A percentile compares a stretch with the other conserved stretches of the same genome.
Evolutionary conservation across 2,113 vertebrate genomes (phyloP).

Genomic region (Centropristis striata): DNA sequence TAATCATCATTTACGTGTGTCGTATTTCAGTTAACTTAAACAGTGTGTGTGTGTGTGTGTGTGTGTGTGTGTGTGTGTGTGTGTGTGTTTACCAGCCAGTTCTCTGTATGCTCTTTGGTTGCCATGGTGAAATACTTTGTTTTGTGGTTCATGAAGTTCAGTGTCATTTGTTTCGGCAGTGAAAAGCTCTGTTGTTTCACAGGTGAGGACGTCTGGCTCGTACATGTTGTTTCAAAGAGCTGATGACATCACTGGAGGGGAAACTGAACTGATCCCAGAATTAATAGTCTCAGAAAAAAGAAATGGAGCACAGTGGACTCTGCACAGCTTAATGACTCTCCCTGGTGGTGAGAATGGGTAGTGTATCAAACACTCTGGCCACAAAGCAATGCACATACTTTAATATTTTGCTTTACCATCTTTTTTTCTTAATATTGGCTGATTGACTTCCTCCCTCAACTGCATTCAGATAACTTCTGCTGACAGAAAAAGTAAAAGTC

Average conservation of each 20-base stretch:
- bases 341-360: slow-evolving; percentile 57
- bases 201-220: neutral
- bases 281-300: neutral
- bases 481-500: neutral
- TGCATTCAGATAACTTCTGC: neutral
- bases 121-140: slow-evolving; percentile 62
- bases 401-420: neutral
- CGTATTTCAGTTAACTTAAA: slow-evolving; percentile 11
- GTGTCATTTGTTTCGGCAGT: slow-evolving; percentile 17
- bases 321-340: slow-evolving; percentile 16
- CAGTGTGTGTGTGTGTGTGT: slow-evolving; percentile 7
- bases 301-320: slow-evolving; percentile 3
- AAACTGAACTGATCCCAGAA: neutral
- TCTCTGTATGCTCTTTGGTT: slow-evolving; percentile 52
- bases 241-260: slow-evolving; percentile 7
- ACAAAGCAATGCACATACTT: neutral
- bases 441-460: neutral
- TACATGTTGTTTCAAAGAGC: neutral
- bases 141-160: slow-evolving; percentile 37
- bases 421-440: neutral
- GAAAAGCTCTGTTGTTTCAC: slow-evolving; percentile 7
- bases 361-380: slow-evolving; percentile 9
- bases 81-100: neutral
- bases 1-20: slow-evolving; percentile 12
- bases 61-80: neutral